Base-by-base conservation (phyloP, 2,888 invertebrate species). In the Ceratothoa steindachneri region DNA sequence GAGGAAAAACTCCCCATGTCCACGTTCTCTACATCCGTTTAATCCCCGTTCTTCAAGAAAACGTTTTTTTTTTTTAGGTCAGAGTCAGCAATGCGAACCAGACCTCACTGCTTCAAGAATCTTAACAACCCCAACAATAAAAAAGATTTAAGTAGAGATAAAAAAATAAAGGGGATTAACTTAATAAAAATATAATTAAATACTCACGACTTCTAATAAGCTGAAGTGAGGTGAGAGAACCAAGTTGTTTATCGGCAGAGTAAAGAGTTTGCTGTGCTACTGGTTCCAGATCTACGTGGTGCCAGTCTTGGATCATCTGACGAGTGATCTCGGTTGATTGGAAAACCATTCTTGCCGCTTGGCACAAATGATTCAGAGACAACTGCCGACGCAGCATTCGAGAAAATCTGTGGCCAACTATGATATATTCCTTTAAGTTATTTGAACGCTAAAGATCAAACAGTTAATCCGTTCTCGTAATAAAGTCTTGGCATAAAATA, bases 261-360 rank as follows among this genome's bases (percentile, higher is more conserved):
- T 75, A 73, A 64, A 77, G 30, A 24, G 84, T 85, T 81, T 85
- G 85, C 81, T 84, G 83, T 70, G 83, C 82, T 70, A 85, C 84
- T 31, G 83, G 82, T 71, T 82, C 83, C 27, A 85, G 81, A 80
- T 86, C 86, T 3, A 86, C 83, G 29, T 82, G 83, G 64, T 83
- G 80, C 85, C 85, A 86, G 79, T 86, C 86, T 66, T 85, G 84
- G 31, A 85, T 81, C 84, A 86, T 85, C 82, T 86, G 85, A 28
- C 82, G 80, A 64, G 84, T 84, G 73, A 86, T 82, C 77, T 85
- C 85, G 15, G 82, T 77, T 67, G 84, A 84, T 75, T 84, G 83
- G 30, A 85, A 82, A 28, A 86, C 85, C 73, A 85, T 84, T 22
- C 85, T 81, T 0, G 85, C 83, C 0, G 86, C 85, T 81, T 85